These are phyloP conservation scores for Zaprionus camerounensis DNA, from an alignment of 1,140 invertebrate genomes.

Conservation along the genomic window DNA sequence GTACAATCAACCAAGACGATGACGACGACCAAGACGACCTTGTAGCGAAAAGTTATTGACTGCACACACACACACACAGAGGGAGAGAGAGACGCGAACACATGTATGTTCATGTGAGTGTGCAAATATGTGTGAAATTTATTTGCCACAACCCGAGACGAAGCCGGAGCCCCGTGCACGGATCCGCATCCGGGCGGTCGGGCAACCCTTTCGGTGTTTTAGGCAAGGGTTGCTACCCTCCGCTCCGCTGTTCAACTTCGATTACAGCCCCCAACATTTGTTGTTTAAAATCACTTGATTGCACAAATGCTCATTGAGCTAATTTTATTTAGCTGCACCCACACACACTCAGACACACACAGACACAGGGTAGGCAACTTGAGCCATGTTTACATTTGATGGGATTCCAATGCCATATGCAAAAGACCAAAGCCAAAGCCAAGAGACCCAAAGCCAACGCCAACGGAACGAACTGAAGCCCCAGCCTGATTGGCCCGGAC, in stretches of 20 bases:
- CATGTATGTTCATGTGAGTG: slow-evolving; percentile 37
- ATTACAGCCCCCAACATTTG: slow-evolving; percentile 56
- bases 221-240: slow-evolving; percentile 42
- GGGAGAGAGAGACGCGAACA: not conserved
- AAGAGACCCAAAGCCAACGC: slow-evolving; percentile 6
- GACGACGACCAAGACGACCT: slow-evolving; percentile 51
- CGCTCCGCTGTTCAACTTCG: slow-evolving; percentile 37
- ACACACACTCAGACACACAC: slow-evolving; percentile 16
- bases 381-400: slow-evolving; percentile 73
- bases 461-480: slow-evolving; percentile 17
- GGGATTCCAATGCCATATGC: slow-evolving; percentile 71
- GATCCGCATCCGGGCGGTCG: slow-evolving; percentile 21
- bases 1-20: slow-evolving; percentile 70
- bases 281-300: slow-evolving; percentile 81
- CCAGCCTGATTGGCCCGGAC: not conserved
- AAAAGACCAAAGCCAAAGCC: slow-evolving; percentile 43
- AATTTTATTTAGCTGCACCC: slow-evolving; percentile 69
- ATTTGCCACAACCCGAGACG: slow-evolving; percentile 66
- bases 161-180: slow-evolving; percentile 23
- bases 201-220: slow-evolving; percentile 49
- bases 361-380: slow-evolving; percentile 44
- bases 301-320: slow-evolving; percentile 82
- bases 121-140: slow-evolving; percentile 82
- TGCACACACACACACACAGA: slow-evolving; percentile 27
- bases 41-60: slow-evolving; percentile 68